phyloP scores from a whole-genome alignment of 2,888 invertebrate species.

The Chymomyza caudatula region DNA sequence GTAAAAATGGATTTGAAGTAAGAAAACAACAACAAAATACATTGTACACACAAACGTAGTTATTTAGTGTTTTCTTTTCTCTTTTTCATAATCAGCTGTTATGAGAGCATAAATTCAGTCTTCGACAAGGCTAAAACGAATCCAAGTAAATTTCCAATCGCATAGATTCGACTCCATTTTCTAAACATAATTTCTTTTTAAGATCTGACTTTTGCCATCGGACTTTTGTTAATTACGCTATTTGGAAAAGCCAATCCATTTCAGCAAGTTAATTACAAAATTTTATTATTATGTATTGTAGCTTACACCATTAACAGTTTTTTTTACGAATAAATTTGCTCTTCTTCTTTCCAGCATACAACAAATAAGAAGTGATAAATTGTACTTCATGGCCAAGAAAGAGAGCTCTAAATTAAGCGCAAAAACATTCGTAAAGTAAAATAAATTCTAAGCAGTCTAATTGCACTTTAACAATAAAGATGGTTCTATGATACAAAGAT shows the following conservation, averaged over 20 bases:
- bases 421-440: neutral
- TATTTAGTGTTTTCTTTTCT: too few relatives aligned
- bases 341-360: neutral
- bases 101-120: too few relatives aligned
- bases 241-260: neutral
- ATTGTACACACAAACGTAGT: too few relatives aligned
- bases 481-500: neutral
- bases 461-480: neutral
- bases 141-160: too few relatives aligned
- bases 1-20: too few relatives aligned
- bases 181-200: too few relatives aligned
- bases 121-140: too few relatives aligned
- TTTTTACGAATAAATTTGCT: neutral
- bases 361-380: slow-evolving; percentile 13
- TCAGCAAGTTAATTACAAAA: neutral
- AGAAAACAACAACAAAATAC: too few relatives aligned
- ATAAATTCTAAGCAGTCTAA: neutral
- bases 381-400: slow-evolving; percentile 1
- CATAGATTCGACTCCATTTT: too few relatives aligned
- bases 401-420: neutral
- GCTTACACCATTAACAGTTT: neutral
- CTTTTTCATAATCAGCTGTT: too few relatives aligned
- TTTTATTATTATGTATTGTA: neutral
- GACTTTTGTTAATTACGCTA: neutral
- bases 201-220: too few relatives aligned